Evolutionary conservation across 2,888 invertebrate species (phyloP).

Genomic region (Patella pellucida): DNA sequence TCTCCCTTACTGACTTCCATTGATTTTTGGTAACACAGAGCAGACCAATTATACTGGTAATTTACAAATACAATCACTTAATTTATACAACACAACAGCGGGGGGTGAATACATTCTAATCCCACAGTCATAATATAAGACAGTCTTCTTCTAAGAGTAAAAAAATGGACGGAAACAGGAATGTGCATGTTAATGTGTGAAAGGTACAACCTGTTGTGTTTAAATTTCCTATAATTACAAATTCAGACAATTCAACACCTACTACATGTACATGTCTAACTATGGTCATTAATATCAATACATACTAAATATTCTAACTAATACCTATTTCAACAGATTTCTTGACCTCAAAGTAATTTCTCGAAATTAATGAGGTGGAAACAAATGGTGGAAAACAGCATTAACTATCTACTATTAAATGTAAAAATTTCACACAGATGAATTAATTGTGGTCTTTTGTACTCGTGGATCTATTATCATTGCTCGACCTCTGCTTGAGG

Average conservation of each 20-base stretch:
- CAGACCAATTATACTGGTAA: slow-evolving; percentile 10
- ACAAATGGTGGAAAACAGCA: slow-evolving; percentile 16
- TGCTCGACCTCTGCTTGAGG: slow-evolving; percentile 7
- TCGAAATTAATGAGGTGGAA: slow-evolving; percentile 22
- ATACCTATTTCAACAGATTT: neutral
- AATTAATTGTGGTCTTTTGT: slow-evolving; percentile 10
- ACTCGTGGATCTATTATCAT: neutral
- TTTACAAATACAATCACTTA: slow-evolving; percentile 6
- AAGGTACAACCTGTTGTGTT: too few relatives aligned
- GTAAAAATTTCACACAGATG: slow-evolving; percentile 9
- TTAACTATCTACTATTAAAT: neutral
- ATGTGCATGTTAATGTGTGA: too few relatives aligned
- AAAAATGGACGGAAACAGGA: neutral
- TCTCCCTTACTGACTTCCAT: slow-evolving; percentile 8
- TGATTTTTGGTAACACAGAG: slow-evolving; percentile 11
- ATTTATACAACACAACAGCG: neutral
- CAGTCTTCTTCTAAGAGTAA: neutral
- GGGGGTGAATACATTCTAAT: neutral
- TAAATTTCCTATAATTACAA: too few relatives aligned
- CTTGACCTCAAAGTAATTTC: slow-evolving; percentile 17
- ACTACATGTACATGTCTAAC: too few relatives aligned
- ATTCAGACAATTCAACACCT: too few relatives aligned
- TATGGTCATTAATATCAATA: too few relatives aligned
- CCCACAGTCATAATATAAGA: neutral
- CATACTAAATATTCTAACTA: neutral